Base-by-base conservation (phyloP, 2,113 vertebrate genomes). In the Ginglymostoma cirratum region DNA sequence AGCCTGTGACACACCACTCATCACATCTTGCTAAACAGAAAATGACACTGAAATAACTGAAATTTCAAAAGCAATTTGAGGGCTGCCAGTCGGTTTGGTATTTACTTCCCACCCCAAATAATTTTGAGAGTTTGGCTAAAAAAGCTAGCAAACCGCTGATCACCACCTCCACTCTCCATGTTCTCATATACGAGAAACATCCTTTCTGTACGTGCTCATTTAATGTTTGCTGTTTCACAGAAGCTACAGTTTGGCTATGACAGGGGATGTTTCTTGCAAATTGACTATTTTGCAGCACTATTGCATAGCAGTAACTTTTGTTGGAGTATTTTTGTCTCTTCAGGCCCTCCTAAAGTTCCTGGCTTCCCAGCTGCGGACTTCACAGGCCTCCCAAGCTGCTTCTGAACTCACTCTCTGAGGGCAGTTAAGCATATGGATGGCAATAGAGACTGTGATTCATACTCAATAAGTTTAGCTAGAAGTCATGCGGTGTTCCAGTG, bases 371-470 rank as follows among this genome's bases (percentile, higher is more conserved):
- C 89, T 92, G 89, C 34, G 38, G 34, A n/a, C 61, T 93, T 93
- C 61, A 93, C 66, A 93, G 89, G 89, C 89, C 89, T n/a, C 87
- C 89, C 89, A 93, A 66, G 89, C 89, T 93, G 89, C 65, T 19
- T 66, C 89, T 66, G 89, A 93, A 93, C 89, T 93, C 89, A 67
- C 34, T 67, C 61, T 93, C 89, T 38, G 61, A 93, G 89, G 89
- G 17, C n/a, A 93, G 89, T 93, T 93, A 65, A 93, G 55, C 17
- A n/a, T 93, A 93, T 66, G 61, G 89, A 67, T 67, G 89, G 61
- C 89, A 67, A 93, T 93, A 93, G 61, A 93, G 89, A n/a, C 61
- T 66, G 34, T 93, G 89, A 93, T 93, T 93, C 89, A 93, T 93
- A 92, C 55, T 92, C 89, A 93, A 21, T 92, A n/a, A 92, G 38